These are phyloP conservation scores for Acanthosoma haemorrhoidale DNA, from an alignment of 2,888 invertebrate genomes.

Conservation along the genomic window DNA sequence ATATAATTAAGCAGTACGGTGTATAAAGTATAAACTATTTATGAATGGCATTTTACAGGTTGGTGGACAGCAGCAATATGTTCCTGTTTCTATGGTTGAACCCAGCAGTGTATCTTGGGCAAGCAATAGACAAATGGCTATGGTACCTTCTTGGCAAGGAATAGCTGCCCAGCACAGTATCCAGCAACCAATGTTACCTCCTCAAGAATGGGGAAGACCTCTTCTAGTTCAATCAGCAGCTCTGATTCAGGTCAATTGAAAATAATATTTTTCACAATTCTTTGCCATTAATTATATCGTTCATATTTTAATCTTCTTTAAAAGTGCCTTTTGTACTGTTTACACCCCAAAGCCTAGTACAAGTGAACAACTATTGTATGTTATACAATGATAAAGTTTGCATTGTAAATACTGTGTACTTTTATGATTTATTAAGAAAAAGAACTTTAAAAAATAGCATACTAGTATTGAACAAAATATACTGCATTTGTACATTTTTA, in stretches of 20 bases:
- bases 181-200: constrained; percentile 57
- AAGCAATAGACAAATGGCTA: constrained; percentile 67
- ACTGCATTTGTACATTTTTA: too few relatives aligned
- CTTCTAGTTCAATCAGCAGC: constrained; percentile 67
- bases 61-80: constrained; percentile 75
- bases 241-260: constrained; percentile 56
- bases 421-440: too few relatives aligned
- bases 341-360: too few relatives aligned
- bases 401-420: too few relatives aligned
- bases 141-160: constrained; percentile 77
- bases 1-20: too few relatives aligned
- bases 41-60: constrained; percentile 34
- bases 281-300: not conserved
- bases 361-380: too few relatives aligned
- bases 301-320: not conserved
- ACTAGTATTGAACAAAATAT: too few relatives aligned
- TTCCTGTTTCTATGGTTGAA: constrained; percentile 88
- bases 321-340: too few relatives aligned
- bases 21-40: not conserved
- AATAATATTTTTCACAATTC: not conserved
- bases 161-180: constrained; percentile 60
- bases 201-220: constrained; percentile 65
- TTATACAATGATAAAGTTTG: too few relatives aligned
- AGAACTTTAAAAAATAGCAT: too few relatives aligned
- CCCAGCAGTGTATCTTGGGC: constrained; percentile 63